Conservation (phyloP, 2,113 vertebrate genomes). For the Malurus alboscapulatus region DNA sequence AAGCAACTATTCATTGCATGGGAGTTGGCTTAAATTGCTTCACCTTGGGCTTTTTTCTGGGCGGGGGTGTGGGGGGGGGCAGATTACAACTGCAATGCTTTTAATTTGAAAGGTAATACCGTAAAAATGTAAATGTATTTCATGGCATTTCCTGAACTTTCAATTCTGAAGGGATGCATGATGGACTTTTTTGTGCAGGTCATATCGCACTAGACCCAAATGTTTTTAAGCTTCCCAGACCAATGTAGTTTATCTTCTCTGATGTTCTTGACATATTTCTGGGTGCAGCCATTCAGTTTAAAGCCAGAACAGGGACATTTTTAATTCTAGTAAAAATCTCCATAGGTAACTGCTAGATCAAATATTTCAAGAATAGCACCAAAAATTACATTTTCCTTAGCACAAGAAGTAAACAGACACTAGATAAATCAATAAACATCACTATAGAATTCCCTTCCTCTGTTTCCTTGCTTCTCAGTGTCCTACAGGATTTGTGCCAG, state of each 20-base stretch:
- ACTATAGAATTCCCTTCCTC: neutral
- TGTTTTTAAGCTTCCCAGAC: neutral
- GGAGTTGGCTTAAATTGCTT: neutral
- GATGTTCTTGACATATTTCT: neutral
- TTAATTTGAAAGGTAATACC: neutral
- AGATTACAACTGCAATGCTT: neutral
- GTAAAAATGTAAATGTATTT: neutral
- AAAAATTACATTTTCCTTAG: neutral
- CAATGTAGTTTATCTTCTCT: neutral
- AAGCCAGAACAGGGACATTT: neutral
- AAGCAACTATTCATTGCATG: neutral
- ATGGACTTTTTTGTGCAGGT: neutral
- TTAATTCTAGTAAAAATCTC: neutral
- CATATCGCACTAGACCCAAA: neutral
- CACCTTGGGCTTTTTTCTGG: accelerated
- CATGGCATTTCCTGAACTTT: neutral
- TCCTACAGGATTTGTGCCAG: neutral
- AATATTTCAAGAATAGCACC: neutral
- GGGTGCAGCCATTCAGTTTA: neutral
- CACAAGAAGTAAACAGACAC: neutral
- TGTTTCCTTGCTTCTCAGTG: neutral
- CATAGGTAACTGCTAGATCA: neutral
- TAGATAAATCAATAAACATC: neutral
- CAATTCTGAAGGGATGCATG: neutral
- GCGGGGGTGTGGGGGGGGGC: accelerated